Evolutionary conservation across 2,888 invertebrate species (phyloP).

Genomic region (Orthosia incerta): DNA sequence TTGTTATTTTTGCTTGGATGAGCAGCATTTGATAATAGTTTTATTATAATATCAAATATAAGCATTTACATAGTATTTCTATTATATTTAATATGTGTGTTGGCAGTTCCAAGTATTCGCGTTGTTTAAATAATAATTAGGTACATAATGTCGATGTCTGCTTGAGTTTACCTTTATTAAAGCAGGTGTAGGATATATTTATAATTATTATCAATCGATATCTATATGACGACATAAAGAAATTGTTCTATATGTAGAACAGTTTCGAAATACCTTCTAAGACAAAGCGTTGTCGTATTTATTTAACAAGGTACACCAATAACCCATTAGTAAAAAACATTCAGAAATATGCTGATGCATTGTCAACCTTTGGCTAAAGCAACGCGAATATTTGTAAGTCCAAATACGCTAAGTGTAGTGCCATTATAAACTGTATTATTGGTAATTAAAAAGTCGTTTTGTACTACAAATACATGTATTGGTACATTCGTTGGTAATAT

Average conservation of each 20-base stretch:
- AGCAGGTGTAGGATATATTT: no score
- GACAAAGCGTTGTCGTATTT: no score
- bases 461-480: slow-evolving; percentile 48
- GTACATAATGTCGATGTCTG: background rate
- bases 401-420: background rate
- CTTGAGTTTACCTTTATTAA: background rate
- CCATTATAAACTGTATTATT: background rate
- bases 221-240: no score
- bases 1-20: background rate
- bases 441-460: slow-evolving; percentile 10
- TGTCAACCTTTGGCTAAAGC: background rate
- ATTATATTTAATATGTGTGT: background rate
- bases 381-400: background rate
- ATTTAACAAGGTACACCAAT: no score
- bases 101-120: background rate
- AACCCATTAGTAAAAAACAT: no score
- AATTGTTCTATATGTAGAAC: no score
- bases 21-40: background rate
- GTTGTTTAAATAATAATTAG: background rate
- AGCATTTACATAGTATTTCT: background rate
- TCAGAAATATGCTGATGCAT: background rate
- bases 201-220: no score
- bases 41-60: background rate
- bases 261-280: no score
- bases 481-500: slow-evolving; percentile 67